Percentiles rank a stretch among this genome's conserved stretches.
Evolutionary conservation across 92 coral and sea anemone genomes (phyloP).

Genomic region (Epizoanthus scotinus): DNA sequence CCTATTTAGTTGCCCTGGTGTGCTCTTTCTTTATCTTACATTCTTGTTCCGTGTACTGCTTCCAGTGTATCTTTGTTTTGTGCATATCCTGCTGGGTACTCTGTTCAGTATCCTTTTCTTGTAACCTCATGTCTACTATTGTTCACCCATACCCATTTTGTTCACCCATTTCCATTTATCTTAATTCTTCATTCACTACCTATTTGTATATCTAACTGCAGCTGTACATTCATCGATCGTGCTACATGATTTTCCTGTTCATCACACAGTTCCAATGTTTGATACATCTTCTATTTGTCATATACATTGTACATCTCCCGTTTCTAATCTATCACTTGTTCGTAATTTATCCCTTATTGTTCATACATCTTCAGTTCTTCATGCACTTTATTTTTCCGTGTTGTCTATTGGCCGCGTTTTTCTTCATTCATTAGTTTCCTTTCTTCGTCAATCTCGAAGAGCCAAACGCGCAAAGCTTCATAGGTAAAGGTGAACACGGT

Average conservation of each 20-base stretch:
- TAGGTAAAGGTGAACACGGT: too few relatives aligned
- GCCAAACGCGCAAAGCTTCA: too few relatives aligned
- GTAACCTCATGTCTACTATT: background rate
- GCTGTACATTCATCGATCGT: background rate
- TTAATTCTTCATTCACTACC: background rate
- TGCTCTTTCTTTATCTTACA: too few relatives aligned
- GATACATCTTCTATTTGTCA: background rate
- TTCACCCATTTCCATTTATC: too few relatives aligned
- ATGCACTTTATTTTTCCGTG: background rate
- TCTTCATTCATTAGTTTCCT: too few relatives aligned
- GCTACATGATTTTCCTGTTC: background rate
- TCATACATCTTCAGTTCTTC: background rate
- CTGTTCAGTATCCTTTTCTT: too few relatives aligned
- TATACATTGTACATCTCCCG: background rate
- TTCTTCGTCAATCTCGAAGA: too few relatives aligned
- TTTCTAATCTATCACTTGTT: too few relatives aligned
- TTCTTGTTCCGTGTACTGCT: too few relatives aligned
- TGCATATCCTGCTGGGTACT: too few relatives aligned
- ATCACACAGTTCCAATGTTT: background rate
- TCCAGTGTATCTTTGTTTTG: too few relatives aligned
- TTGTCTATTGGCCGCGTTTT: background rate
- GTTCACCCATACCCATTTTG: background rate
- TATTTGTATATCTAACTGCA: background rate
- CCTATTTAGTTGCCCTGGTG: too few relatives aligned
- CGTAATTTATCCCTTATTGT: background rate